Evolutionary conservation across 1,140 invertebrate genomes (phyloP), one percentile per base, ranked within the genome.

Genomic region (Drosophila pruinosa): DNA sequence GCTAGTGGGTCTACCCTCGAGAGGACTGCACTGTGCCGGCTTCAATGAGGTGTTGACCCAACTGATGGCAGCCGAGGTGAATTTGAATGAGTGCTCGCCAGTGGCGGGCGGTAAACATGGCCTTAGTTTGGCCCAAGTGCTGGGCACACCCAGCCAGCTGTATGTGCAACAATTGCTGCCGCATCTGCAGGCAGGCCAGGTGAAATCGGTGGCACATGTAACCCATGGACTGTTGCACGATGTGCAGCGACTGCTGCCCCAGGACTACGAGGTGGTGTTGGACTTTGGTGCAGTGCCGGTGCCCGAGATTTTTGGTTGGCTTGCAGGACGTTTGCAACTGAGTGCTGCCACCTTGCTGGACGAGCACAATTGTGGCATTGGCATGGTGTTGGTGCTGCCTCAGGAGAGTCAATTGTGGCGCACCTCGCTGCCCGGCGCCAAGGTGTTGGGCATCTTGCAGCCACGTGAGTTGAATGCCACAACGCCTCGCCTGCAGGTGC

Each of bases 321-420:
- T 95, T 7, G 93, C 93, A 8, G 93, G 92, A 38, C 92, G 92
- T 75, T 92, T 97, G 74, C 93, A 93, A 26, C 93, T 98, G 3
- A 94, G 93, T 50, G 93, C 95, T 76, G 89, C 92, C 53, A 96
- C 97, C 91, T 95, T 98, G 94, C 92, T 97, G 15, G 92, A 95
- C 26, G 97, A 97, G 2, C 98, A 98, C 91, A 99, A 99, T 92
- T 98, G 98, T 92, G 98, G 98, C 4, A 93, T 99, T 36, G 98
- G 98, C 2, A 95, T 96, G 89, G 93, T 98, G 19, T 85, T 98
- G n/a, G 94, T 99, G 45, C 71, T 91, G 14, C 83, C 90, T 0
- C 77, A 90, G 21, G 8, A 24, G 0, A 72, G 62, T 15, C 68
- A 70, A 2, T 43, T 75, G 0, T 90, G 88, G 88, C 76, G 83